Evolutionary conservation across 1,140 invertebrate species (phyloP), one percentile per base, ranked within the genome.

Genomic region (Euborellia annulipes): DNA sequence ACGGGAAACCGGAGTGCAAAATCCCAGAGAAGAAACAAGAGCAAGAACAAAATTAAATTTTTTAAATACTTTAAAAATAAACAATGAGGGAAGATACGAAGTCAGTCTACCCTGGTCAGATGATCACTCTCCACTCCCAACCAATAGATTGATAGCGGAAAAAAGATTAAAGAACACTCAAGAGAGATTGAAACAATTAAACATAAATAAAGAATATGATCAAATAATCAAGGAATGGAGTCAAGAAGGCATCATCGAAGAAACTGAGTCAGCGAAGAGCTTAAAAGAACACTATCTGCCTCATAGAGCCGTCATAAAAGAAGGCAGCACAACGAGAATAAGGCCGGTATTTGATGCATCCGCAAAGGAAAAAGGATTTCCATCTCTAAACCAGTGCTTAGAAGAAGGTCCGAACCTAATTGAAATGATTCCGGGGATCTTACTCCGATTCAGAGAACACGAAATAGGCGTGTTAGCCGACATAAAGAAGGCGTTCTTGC

Each of bases 401-500:
- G 56, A 61, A 22, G 59, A 57, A 19, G 62, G 61, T 16, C 50
- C 52, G 4, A 66, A 67, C 52, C 47, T 66, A 2, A 53, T 66
- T 8, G 60, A 68, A 45, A 19, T 52, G 0, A 61, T 67, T n/a
- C 58, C 62, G 4, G 27, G 52, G 2, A 46, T 67, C 21, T 36
- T 67, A 20, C 18, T 59, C 9, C 37, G 53, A 9, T 69, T 69
- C 51, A 46, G 63, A 43, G 48, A 18, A 43, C 51, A 54, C 18
- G 53, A 46, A 34, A 55, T 57, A 45, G 64, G 54, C 17, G 52
- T 66, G 0, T 55, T 57, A 2, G 52, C 62, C 0, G 65, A 68
- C 41, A 65, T 68, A 6, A 47, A 52, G 27, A 62, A 61, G 30
- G 65, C 60, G 0, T 69, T 68, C 54, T 48, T 63, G 9, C 58